Base-by-base conservation (phyloP, 1,140 invertebrate genomes). In the Lutraria rhynchaena region DNA sequence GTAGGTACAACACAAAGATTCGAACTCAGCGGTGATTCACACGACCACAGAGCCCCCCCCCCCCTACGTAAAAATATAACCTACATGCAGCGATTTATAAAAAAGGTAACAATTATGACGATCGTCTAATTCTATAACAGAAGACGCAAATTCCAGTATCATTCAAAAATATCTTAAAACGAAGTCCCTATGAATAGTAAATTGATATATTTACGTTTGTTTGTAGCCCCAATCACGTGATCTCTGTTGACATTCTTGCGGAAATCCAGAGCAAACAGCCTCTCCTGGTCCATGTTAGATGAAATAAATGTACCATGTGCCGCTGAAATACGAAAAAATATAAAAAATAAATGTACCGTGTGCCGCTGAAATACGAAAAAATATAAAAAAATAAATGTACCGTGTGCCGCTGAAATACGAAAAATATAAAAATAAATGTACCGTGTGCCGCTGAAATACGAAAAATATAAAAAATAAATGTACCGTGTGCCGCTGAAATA, bases 301-400 rank as follows among this genome's bases (percentile, higher is more conserved):
- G 57, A 60, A 63, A 81, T 81, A 70, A 73, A 81, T 3, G 78
- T 81, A 0, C 67, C 69, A 15, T 49, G 70, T 7, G 9, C 29
- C 3, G 78, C 78, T 81, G 69, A 19, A 73, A 81, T 60, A 69
- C n/a, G n/a, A n/a, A n/a, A n/a, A n/a, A n/a, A n/a, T n/a, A n/a
- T n/a, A n/a, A n/a, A n/a, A 60, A 63, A 81, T 81, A 70, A 73
- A 81, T 3, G 78, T 81, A 0, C 67, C 69, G 5, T 49, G 70
- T 7, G 9, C 29, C 3, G 78, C 78, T 81, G 69, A 19, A 73
- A 81, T 60, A 69, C n/a, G n/a, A n/a, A n/a, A n/a, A n/a, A n/a
- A n/a, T n/a, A n/a, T n/a, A n/a, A n/a, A n/a, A n/a, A 60, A 63
- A 81, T 81, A 70, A 73, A 81, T 3, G 78, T 81, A 0, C 67